Base-by-base conservation (phyloP, 2,888 invertebrate genomes). In the Pandemis cinnamomeana region DNA sequence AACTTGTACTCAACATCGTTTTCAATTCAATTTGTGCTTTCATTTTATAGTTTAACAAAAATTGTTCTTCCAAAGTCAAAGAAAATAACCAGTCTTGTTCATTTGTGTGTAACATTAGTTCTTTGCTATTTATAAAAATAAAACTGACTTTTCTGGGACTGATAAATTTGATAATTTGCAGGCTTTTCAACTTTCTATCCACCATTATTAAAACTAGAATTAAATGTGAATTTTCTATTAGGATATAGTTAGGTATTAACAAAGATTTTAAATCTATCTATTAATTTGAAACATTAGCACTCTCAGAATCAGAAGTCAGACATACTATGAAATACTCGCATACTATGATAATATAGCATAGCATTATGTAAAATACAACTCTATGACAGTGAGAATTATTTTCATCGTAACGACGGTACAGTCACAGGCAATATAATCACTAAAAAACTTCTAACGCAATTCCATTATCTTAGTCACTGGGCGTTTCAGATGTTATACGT, bases 1-100 rank as follows among this genome's bases (percentile, higher is more conserved):
- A 62, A 53, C 15, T 73, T 73, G 69, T 73, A 70, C 73, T 69
- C 58, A 15, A 55, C 15, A 63, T 46, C n/a, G 4, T 11, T 15
- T 48, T 60, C 27, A 53, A 41, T 27, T 51, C 63, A n/a, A 27
- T 51, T 73, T 64, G 69, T 73, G 62, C 71, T 36, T 64, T 55
- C 60, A 7, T 58, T 66, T 66, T 66, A 8, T 46, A n/a, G n/a
- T 36, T 58, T 20, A 11, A 58, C 27, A 13, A 51, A 13, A 6
- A 7, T 53, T 53, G 53, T 53, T 20, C 20, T 20, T 20, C 53
- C 6, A 7, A 53, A 53, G 13, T 53, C 8, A 53, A 53, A 53
- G 7, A 20, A 15, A 15, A 13, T 15, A 7, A 53, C 7, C 15
- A 53, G 51, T 53, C 15, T 53, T 53, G 7, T 15, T 53, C 15